A percentile compares a stretch with the other conserved stretches of the same genome.
These are phyloP conservation scores for Corella eumyota DNA, from an alignment of 23 tunicate genomes.

Conservation along the genomic window DNA sequence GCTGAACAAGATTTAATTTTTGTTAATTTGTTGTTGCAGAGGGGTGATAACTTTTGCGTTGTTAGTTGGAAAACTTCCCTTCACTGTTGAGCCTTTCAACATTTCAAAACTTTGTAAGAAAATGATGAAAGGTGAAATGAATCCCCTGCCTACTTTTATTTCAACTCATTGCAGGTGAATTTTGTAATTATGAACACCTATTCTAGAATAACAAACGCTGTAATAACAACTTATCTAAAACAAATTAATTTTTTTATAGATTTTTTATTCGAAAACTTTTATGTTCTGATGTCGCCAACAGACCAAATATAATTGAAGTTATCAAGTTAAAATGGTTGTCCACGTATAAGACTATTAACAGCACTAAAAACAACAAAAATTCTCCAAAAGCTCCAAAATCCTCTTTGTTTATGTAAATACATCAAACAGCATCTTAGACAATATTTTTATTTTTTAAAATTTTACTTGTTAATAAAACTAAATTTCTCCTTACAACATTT, in stretches of 20 bases:
- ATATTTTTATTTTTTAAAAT: too few relatives aligned
- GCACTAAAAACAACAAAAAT: too few relatives aligned
- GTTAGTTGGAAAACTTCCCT: slow-evolving; percentile 92
- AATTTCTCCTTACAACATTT: too few relatives aligned
- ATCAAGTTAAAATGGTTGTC: slow-evolving; percentile 52
- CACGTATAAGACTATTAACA: background rate
- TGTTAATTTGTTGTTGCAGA: too few relatives aligned
- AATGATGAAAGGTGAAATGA: slow-evolving; percentile 94
- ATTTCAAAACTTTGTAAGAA: slow-evolving; percentile 81
- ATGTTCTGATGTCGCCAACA: slow-evolving; percentile 29
- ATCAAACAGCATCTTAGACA: too few relatives aligned
- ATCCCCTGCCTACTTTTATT: slow-evolving; percentile 59
- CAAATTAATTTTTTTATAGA: slow-evolving; percentile 14
- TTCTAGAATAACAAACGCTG: background rate
- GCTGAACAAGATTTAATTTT: too few relatives aligned
- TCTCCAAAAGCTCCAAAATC: too few relatives aligned
- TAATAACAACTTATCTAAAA: background rate
- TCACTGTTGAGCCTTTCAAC: slow-evolving; percentile 92
- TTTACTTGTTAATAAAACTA: too few relatives aligned
- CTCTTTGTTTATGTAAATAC: too few relatives aligned
- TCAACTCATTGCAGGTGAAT: slow-evolving; percentile 68
- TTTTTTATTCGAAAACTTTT: slow-evolving; percentile 65
- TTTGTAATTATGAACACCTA: background rate
- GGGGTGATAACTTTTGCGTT: slow-evolving; percentile 95
- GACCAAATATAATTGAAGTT: slow-evolving; percentile 87